Base-by-base conservation (phyloP, 2,888 invertebrate species). In the Cylindroiulus punctatus region DNA sequence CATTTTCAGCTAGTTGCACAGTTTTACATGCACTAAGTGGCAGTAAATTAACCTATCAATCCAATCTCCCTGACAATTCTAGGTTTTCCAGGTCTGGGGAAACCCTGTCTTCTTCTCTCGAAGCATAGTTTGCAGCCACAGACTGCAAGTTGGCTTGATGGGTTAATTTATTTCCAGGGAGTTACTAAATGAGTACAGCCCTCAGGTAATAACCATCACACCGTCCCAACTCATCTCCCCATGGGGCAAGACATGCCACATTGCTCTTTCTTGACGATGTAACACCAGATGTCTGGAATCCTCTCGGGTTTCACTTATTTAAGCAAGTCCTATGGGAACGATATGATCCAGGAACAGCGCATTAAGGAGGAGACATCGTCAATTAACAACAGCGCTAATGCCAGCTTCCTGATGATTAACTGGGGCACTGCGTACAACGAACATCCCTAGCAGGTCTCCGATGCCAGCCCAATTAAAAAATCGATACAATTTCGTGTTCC, bases 251-350 rank as follows among this genome's bases (percentile, higher is more conserved):
- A 7, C 57, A n/a, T 57, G 57, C 57, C 19, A n/a, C 57, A 57
- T 57, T 57, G 57, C 19, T 7, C 57, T n/a, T 57, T n/a, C n/a
- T 57, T 57, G 57, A n/a, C 57, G n/a, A 5, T 57, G n/a, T 19
- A n/a, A 57, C 57, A n/a, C 57, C 57, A 57, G 57, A 57, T 57
- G 57, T 57, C 57, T 57, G n/a, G 57, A 57, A 57, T 57, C 57
- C 57, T 19, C 57, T 57, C n/a, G 57, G n/a, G n/a, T 57, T 57
- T n/a, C 57, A 57, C 57, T 57, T n/a, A 57, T 57, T 57, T 57
- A 57, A 57, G 57, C 57, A n/a, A 57, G 57, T 57, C 57, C 57
- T n/a, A n/a, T 57, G 57, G 57, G 57, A 57, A 57, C 57, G n/a
- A 57, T 57, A 57, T 57, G 7, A 57, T 57, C 57, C 57, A 57